Base-by-base conservation (phyloP, 2,113 vertebrate genomes). In the Bos javanicus region DNA sequence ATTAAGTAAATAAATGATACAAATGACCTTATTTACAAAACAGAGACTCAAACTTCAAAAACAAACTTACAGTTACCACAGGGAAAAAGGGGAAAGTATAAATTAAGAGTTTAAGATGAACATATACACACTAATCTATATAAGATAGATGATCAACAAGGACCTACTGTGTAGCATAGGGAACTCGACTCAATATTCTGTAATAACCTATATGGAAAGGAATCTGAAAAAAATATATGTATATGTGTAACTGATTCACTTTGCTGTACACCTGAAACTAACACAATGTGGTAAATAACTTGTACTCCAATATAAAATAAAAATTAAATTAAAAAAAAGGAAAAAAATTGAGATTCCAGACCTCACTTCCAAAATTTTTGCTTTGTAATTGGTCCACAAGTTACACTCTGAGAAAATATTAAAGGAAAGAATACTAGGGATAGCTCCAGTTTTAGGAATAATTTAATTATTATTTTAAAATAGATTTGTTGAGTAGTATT, bases 381-480 rank as follows among this genome's bases (percentile, higher is more conserved):
- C 48, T 52, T 2, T 48, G 15, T 78, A 62, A 60, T 83, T 96
- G 48, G 13, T 52, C 16, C 25, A 60, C 9, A 67, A 36, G 89
- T 89, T 95, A 80, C 12, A 57, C 62, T 80, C n/a, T 64, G 59
- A 90, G 54, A 56, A 62, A 84, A 71, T n/a, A 54, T 30, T 90
- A 84, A 90, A 59, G 56, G 36, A 87, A 96, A 84, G 76, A 80
- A 14, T 91, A 36, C 19, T 64, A 92, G 43, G 17, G 21, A 39
- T 92, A 56, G 62, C 21, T 88, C 1, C 96, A 87, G 50, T 78
- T 83, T 90, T 82, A 84, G 19, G 15, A 71, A 80, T 95, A 16
- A 91, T 78, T 96, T 89, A 86, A 67, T 96, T 90, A 67, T 54
- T 95, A 83, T 56, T 93, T 30, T 91, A 56, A 94, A 89, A 90